phyloP scores from a whole-genome alignment of 1,140 invertebrate genomes.

The Zaprionus nigranus region DNA sequence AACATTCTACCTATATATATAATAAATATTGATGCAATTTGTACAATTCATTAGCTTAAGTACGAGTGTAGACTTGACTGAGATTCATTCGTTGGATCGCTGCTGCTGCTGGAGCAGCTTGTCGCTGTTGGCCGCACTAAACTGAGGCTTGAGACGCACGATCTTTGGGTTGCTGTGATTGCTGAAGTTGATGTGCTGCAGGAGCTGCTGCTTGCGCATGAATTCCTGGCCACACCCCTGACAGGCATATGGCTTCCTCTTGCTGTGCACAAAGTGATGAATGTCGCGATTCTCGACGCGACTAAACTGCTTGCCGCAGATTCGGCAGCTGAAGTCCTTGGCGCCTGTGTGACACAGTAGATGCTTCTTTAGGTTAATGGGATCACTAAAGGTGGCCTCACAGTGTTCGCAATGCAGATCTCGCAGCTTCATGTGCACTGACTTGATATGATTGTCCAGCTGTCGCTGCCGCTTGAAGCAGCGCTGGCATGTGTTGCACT shows the following conservation, averaged over 20 bases:
- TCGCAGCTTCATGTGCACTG: conserved; percentile 91
- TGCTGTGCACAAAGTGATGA: conserved; percentile 93
- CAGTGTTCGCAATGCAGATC: conserved; percentile 91
- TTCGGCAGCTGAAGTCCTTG: conserved; percentile 92
- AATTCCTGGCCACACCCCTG: conserved; percentile 91
- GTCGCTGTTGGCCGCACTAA: conserved; percentile 72
- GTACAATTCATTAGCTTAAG: conserved; percentile 1
- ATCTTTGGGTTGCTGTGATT: conserved; percentile 91
- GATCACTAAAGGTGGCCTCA: conserved; percentile 92
- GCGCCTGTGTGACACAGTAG: conserved; percentile 91
- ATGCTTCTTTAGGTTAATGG: conserved; percentile 94
- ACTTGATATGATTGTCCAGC: conserved; percentile 92
- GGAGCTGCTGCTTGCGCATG: conserved; percentile 92
- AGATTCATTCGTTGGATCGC: background rate
- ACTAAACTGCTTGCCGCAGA: conserved; percentile 94
- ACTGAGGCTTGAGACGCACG: conserved; percentile 91
- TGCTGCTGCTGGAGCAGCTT: conserved; percentile 9
- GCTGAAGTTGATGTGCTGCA: conserved; percentile 90
- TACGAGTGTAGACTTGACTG: background rate
- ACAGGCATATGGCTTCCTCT: conserved; percentile 94
- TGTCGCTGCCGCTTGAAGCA: conserved; percentile 90
- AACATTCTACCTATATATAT: background rate
- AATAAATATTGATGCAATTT: background rate
- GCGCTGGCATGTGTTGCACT: conserved; percentile 89
- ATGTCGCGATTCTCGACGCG: conserved; percentile 93